phyloP scores from a whole-genome alignment of 2,113 vertebrate genomes.

The Apeltes quadracus region DNA sequence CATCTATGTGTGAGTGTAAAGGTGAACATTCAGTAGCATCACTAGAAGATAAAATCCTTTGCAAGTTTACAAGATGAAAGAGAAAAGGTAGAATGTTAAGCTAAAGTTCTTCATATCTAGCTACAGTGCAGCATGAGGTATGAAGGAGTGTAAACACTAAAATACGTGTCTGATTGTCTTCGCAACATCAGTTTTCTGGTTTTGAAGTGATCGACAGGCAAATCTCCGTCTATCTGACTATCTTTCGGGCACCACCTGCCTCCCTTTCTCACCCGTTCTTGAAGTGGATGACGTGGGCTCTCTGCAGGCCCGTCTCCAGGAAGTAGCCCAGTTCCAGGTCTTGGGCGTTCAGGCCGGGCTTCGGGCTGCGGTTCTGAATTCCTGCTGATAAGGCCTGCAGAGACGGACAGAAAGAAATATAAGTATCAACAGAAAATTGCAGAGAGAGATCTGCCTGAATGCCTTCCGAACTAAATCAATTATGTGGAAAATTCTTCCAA shows the following conservation, averaged over 20 bases:
- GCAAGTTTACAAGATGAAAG: background rate
- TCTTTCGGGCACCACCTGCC: background rate
- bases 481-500: background rate
- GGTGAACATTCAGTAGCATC: background rate
- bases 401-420: background rate
- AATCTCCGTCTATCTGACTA: background rate
- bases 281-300: constrained; percentile 98
- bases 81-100: background rate
- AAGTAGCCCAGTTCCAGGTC: constrained; percentile 98
- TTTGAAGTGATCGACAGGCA: background rate
- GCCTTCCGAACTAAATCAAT: background rate
- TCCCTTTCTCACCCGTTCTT: constrained; percentile 90
- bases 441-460: background rate
- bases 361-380: constrained; percentile 97
- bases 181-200: background rate
- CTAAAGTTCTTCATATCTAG: background rate
- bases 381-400: constrained; percentile 88
- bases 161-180: background rate
- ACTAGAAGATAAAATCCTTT: background rate
- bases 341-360: constrained; percentile 90
- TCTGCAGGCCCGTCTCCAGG: constrained; percentile 96
- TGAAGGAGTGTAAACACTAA: background rate
- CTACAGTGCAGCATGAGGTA: too few species aligned
- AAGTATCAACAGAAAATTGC: background rate
- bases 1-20: background rate